Base-by-base conservation (phyloP, 2,888 invertebrate species). In the Chrysomela aeneicollis region DNA sequence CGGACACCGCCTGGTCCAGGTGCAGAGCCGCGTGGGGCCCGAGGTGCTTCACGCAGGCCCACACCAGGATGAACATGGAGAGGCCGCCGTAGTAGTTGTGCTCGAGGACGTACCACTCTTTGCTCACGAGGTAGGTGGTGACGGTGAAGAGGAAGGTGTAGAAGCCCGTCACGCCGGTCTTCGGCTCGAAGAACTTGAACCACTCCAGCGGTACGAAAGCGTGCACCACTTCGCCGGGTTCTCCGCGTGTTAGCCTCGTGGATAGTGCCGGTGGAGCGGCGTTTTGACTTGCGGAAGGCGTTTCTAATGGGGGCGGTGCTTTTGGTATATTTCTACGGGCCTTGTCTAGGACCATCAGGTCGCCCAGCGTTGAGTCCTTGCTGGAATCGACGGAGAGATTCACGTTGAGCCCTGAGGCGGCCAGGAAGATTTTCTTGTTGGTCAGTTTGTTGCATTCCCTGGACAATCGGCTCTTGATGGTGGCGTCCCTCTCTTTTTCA, bases 141-240 rank as follows among this genome's bases (percentile, higher is more conserved):
- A 97, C 18, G 55, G 66, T 62, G 22, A 66, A 62, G 26, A 92
- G 90, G 75, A 98, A 93, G 37, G 92, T 87, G 83, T 98, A 98
- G 0, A 97, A 96, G 17, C 98, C 98, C 80, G 89, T 86, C 78
- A 91, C 88, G 77, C 90, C 90, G n/a, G 98, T 98, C 85, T 97
- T 97, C 67, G 92, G 89, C 81, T 98, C 94, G 84, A 99, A 94
- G 76, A 92, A 89, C 72, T 90, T 87, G 85, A 96, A 97, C 96
- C 97, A 98, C 84, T 93, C 92, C 76, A 97, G 95, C 35, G 98
- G 98, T 71, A 99, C 77, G 79, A 97, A 93, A 50, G 93, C 94
- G 75, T 95, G 83, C 61, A 96, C 89, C 66, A 94, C 93, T 81
- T 91, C 90, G 67, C 91, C 89, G 12, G 92, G 89, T 66, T 88